phyloP scores from a whole-genome alignment of 2,797 vertebrate genomes.

The Coregonus suidteri region DNA sequence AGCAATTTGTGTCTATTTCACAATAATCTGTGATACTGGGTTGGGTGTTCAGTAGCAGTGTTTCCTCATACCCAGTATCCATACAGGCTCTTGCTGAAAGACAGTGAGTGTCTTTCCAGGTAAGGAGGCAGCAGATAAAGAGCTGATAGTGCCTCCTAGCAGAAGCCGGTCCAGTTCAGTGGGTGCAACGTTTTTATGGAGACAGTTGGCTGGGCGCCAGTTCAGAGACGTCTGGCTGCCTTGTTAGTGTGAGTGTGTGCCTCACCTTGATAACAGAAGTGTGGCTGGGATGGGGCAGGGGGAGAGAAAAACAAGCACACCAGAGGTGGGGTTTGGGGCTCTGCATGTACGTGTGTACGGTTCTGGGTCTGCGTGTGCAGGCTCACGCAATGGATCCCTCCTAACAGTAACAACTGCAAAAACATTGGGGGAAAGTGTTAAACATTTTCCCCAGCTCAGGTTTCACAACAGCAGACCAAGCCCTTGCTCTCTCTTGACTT shows the following conservation, averaged over 20 bases:
- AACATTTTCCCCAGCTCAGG: slow-evolving; percentile 70
- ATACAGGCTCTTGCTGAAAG: slow-evolving; percentile 41
- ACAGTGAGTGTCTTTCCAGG: slow-evolving; percentile 11
- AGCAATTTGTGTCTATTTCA: no score
- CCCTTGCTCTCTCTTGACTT: slow-evolving; percentile 35
- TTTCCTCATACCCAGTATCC: slow-evolving; percentile 56
- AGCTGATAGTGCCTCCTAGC: slow-evolving; percentile 54
- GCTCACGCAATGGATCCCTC: slow-evolving; percentile 69
- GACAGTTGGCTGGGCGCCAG: slow-evolving; percentile 62
- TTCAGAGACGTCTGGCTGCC: slow-evolving; percentile 65
- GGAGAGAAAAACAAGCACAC: slow-evolving; percentile 61
- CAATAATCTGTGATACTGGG: slow-evolving; percentile 55
- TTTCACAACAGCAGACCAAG: slow-evolving; percentile 73
- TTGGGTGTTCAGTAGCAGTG: slow-evolving; percentile 58
- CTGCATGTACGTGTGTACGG: slow-evolving; percentile 15
- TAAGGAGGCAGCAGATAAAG: slow-evolving; percentile 38
- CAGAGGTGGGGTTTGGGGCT: slow-evolving; percentile 41
- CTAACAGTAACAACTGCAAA: slow-evolving; percentile 76
- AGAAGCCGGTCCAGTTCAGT: slow-evolving; percentile 52
- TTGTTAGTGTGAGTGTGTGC: slow-evolving; percentile 61
- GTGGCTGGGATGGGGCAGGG: slow-evolving; percentile 23
- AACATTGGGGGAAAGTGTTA: slow-evolving; percentile 70
- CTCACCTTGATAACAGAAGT: slow-evolving; percentile 73
- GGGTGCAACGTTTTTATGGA: slow-evolving; percentile 28
- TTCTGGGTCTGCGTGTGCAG: slow-evolving; percentile 36